phyloP scores from a whole-genome alignment of 2,888 invertebrate species.

The Melinopterus prodromus region DNA sequence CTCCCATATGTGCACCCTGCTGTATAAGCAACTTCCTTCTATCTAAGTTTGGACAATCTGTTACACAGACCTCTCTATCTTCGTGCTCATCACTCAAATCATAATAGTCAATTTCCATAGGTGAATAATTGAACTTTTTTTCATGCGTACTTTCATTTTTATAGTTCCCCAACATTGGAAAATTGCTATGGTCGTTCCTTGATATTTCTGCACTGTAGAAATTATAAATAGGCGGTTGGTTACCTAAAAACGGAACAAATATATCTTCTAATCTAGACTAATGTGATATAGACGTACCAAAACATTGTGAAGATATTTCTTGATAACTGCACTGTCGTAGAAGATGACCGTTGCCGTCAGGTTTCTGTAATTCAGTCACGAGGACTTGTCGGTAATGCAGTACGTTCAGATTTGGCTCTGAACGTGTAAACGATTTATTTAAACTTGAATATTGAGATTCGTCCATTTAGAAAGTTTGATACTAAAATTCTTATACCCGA shows the following conservation, averaged over 20 bases:
- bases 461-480: neutral
- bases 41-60: neutral
- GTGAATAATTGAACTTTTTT: neutral
- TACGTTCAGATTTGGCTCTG: constrained; percentile 35
- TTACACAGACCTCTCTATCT: neutral
- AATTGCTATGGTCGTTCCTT: neutral
- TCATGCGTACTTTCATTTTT: neutral
- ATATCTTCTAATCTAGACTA: neutral
- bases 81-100: neutral
- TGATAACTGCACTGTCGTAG: constrained; percentile 40
- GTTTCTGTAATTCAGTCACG: constrained; percentile 35
- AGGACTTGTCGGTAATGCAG: constrained; percentile 36
- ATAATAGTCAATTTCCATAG: constrained; percentile 15
- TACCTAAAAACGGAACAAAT: constrained; percentile 15
- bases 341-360: constrained; percentile 16
- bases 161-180: neutral
- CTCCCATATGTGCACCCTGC: neutral
- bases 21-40: constrained; percentile 9
- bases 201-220: neutral
- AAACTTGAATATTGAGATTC: constrained; percentile 29
- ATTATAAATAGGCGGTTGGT: constrained; percentile 6
- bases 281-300: constrained; percentile 33
- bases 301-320: constrained; percentile 31
- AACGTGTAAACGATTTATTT: constrained; percentile 41
- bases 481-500: neutral